These are phyloP conservation scores for Scalopus aquaticus DNA, from an alignment of 2,113 vertebrate species.

Conservation along the genomic window DNA sequence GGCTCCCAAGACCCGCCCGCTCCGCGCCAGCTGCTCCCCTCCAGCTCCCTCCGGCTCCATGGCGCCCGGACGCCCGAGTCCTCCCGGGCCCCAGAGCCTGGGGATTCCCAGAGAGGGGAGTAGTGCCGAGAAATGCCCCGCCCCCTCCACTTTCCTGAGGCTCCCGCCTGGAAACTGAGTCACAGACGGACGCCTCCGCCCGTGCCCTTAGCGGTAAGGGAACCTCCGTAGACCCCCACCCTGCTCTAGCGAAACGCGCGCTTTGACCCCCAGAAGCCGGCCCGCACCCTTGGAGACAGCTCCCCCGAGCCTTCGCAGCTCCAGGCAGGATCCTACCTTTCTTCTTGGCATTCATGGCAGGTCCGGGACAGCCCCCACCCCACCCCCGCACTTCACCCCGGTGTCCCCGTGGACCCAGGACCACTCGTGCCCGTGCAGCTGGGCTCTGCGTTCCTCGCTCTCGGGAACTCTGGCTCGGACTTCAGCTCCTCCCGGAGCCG, in stretches of 20 bases:
- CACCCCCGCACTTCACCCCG: not conserved
- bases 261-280: not conserved
- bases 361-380: not conserved
- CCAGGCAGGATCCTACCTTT: conserved; percentile 66
- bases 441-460: conserved; percentile 23
- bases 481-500: conserved; percentile 61
- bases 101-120: conserved; percentile 68
- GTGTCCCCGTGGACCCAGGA: not conserved
- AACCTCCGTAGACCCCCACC: not conserved
- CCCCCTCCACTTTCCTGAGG: conserved; percentile 21
- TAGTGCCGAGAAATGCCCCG: conserved; percentile 57
- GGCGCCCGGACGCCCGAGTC: not conserved
- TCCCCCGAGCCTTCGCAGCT: not conserved
- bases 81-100: not conserved
- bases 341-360: conserved; percentile 76
- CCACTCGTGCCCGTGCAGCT: conserved; percentile 12
- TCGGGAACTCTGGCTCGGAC: conserved; percentile 41
- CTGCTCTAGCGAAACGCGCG: not conserved
- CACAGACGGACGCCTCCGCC: not conserved
- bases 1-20: not conserved
- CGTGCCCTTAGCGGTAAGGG: not conserved
- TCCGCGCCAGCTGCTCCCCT: not conserved
- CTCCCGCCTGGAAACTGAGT: conserved; percentile 67
- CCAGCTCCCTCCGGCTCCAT: not conserved
- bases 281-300: not conserved